Evolutionary conservation across 1,140 invertebrate genomes (phyloP).

Genomic region (Drosophila mojavensis): DNA sequence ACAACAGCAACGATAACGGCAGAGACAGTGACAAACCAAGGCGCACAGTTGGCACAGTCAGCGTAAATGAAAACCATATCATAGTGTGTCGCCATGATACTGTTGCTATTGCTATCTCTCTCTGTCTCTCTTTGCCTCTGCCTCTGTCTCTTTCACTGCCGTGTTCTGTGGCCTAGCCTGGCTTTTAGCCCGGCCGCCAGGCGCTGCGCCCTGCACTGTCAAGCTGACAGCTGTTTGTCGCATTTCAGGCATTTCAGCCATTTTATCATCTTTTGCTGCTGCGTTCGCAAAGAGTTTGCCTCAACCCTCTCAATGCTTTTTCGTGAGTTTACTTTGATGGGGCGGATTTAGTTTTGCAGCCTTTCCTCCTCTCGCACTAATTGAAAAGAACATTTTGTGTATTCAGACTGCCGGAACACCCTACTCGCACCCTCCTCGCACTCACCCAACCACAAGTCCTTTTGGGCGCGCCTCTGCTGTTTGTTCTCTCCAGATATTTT

Average conservation of each 20-base stretch:
- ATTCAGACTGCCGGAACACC: constrained; percentile 14
- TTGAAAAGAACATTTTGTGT: constrained; percentile 76
- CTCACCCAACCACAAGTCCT: constrained; percentile 37
- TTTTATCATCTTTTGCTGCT: constrained; percentile 66
- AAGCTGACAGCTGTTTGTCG: constrained; percentile 77
- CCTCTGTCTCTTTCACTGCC: constrained; percentile 7
- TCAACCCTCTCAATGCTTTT: constrained; percentile 4
- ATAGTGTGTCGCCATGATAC: constrained; percentile 67
- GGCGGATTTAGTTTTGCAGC: constrained; percentile 59
- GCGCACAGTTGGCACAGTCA: constrained; percentile 58
- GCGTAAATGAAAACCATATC: constrained; percentile 67
- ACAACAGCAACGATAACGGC: constrained; percentile 9
- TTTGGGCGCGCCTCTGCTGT: constrained; percentile 11
- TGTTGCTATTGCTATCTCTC: constrained; percentile 13
- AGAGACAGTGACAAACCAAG: constrained; percentile 16
- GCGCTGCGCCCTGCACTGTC: constrained; percentile 58
- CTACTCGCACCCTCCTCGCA: constrained; percentile 12
- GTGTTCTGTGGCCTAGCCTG: constrained; percentile 25
- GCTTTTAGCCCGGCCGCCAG: constrained; percentile 43
- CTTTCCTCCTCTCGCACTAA: constrained; percentile 54
- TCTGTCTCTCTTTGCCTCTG: background rate
- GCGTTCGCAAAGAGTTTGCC: constrained; percentile 21
- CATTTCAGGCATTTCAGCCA: constrained; percentile 71
- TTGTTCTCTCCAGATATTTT: constrained; percentile 32
- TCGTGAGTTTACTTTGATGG: constrained; percentile 60